Evolutionary conservation across 2,888 invertebrate species (phyloP), one percentile per base, ranked within the genome.

Genomic region (Drosophila picticornis): DNA sequence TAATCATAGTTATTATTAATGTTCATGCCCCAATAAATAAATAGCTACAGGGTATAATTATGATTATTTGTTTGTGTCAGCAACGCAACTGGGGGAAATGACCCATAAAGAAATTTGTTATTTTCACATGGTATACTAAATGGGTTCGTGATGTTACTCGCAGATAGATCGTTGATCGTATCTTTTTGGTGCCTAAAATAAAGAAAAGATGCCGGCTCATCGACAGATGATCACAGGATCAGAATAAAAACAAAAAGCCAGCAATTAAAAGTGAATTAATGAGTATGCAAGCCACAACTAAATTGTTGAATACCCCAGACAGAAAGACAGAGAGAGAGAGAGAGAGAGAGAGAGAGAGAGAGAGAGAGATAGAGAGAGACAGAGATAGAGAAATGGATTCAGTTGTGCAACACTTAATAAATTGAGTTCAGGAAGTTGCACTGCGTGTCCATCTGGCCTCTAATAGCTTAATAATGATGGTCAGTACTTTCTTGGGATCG

Each of bases 391-490:
- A 46, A 16, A 46, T 46, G 22, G 46, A 4, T 25, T 46, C 46
- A 46, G 46, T 25, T 46, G 25, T 25, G 46, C 25, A 46, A 46
- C 46, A 25, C 46, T 43, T 22, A 22, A 43, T 16, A 16, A 32
- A 32, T 25, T 16, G 16, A 27, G 32, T 34, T n/a, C 19, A 5
- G 51, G 22, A 27, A 16, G 27, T 5, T 19, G 40, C 25, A 29
- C 31, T 38, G 48, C 64, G 70, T 72, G 70, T 57, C 80, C 80
- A 88, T 75, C 80, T 55, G 70, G 58, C 43, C 51, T 77, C 88
- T 91, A 91, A 91, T 85, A 88, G 88, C 88, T 77, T 85, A 88
- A 88, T 88, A 88, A 91, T 91, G 88, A 91, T 78, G 65, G 62
- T 46, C 59, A 32, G 66, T 72, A 84, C 83, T 72, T 88, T 80